Evolutionary conservation across 2,797 vertebrate species (phyloP).

Genomic region (Melanotaenia trifasciata): DNA sequence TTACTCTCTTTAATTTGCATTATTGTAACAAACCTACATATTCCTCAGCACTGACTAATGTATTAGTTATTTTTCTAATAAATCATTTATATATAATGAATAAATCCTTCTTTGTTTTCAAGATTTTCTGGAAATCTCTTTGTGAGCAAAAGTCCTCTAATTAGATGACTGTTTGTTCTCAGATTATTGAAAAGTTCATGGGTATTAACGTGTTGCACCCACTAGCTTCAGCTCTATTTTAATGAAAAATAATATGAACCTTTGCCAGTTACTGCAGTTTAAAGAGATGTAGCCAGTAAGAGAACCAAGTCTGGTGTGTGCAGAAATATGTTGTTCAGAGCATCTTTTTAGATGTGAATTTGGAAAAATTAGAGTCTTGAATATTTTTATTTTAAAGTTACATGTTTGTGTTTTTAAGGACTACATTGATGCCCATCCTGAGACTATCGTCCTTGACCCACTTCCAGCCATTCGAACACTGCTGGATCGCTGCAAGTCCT

Average conservation of each 20-base stretch:
- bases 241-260: neutral
- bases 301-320: no score
- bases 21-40: neutral
- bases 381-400: neutral
- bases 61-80: neutral
- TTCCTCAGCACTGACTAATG: neutral
- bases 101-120: neutral
- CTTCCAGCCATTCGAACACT: slow-evolving; percentile 95
- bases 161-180: neutral
- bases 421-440: slow-evolving; percentile 95
- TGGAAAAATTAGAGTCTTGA: neutral
- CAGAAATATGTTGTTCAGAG: no score
- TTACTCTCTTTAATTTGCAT: neutral
- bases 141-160: neutral
- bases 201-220: neutral
- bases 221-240: neutral
- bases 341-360: no score
- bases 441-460: slow-evolving; percentile 95
- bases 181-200: neutral
- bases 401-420: slow-evolving; percentile 85
- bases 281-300: no score
- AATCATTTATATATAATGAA: neutral
- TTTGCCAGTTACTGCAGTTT: no score
- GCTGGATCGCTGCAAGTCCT: slow-evolving; percentile 97
- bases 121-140: neutral